A percentile compares a stretch with the other conserved stretches of the same genome.
These are phyloP conservation scores for Andrena minutula DNA, from an alignment of 2,888 invertebrate species.

Conservation along the genomic window DNA sequence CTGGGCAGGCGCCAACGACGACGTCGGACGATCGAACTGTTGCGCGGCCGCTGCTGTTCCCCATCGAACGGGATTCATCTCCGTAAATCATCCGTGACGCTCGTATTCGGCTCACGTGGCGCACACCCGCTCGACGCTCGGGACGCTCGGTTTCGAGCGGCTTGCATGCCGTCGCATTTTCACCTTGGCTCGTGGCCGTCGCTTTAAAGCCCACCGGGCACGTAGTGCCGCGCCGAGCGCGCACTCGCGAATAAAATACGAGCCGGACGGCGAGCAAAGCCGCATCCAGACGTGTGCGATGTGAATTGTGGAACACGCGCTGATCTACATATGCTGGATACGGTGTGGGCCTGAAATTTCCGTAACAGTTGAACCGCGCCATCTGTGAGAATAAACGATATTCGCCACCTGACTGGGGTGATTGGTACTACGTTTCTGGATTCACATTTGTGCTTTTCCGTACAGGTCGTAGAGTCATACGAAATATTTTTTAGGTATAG, in stretches of 20 bases:
- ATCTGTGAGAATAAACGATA: too few relatives aligned
- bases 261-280: slow-evolving; percentile 22
- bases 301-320: too few relatives aligned
- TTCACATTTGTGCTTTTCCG: too few relatives aligned
- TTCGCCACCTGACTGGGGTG: too few relatives aligned
- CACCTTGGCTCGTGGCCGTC: slow-evolving; percentile 57
- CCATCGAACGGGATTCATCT: slow-evolving; percentile 69
- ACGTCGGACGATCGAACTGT: slow-evolving; percentile 27
- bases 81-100: slow-evolving; percentile 64
- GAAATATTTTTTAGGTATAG: too few relatives aligned
- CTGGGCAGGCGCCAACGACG: slow-evolving; percentile 57
- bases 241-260: slow-evolving; percentile 39
- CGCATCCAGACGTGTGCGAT: not conserved
- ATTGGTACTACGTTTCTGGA: too few relatives aligned
- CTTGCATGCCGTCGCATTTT: slow-evolving; percentile 56
- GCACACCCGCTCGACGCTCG: slow-evolving; percentile 51
- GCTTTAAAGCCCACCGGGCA: slow-evolving; percentile 36
- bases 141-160: slow-evolving; percentile 55
- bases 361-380: too few relatives aligned
- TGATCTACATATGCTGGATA: too few relatives aligned
- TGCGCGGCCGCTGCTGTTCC: slow-evolving; percentile 30
- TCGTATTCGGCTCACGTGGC: slow-evolving; percentile 60
- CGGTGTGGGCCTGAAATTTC: too few relatives aligned
- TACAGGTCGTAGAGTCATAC: too few relatives aligned
- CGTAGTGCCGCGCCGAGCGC: slow-evolving; percentile 26